Evolutionary conservation across 1,140 invertebrate genomes (phyloP).

Genomic region (Kradibia gibbosae): DNA sequence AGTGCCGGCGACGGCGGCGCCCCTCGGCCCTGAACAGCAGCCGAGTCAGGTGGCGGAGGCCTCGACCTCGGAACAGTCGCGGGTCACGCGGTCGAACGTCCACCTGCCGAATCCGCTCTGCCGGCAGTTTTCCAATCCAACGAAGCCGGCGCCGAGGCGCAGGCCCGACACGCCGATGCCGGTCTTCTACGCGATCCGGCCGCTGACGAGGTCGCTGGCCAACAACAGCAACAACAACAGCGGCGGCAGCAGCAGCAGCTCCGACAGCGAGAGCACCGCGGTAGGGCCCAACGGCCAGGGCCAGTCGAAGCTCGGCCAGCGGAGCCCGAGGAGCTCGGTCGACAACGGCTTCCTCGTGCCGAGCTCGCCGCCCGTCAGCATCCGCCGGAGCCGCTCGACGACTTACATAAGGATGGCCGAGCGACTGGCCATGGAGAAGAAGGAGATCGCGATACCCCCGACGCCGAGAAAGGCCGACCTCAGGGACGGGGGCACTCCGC

Average conservation of each 20-base stretch:
- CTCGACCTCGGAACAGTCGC: neutral
- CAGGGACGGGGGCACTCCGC: neutral
- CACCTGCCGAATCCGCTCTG: conserved; percentile 29
- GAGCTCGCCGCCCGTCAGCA: neutral
- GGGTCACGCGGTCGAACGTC: conserved; percentile 5
- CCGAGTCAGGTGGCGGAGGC: neutral
- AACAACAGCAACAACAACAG: conserved; percentile 17
- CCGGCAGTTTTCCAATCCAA: conserved; percentile 12
- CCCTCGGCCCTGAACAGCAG: neutral
- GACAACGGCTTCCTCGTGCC: conserved; percentile 54
- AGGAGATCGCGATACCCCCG: conserved; percentile 3
- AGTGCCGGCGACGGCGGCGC: too few relatives aligned
- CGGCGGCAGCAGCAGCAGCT: conserved; percentile 14
- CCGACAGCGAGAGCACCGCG: neutral
- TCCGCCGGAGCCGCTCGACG: conserved; percentile 32
- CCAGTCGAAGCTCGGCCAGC: conserved; percentile 15
- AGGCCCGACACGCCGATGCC: conserved; percentile 54
- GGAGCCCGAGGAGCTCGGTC: neutral
- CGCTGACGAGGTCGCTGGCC: conserved; percentile 23
- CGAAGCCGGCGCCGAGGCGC: conserved; percentile 34
- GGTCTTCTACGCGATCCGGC: conserved; percentile 25
- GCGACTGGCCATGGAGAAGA: conserved; percentile 27
- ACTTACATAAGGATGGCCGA: conserved; percentile 40
- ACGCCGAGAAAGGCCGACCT: neutral
- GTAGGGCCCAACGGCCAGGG: neutral